Base-by-base conservation (phyloP, 1,140 invertebrate genomes). In the Venturia canescens region DNA sequence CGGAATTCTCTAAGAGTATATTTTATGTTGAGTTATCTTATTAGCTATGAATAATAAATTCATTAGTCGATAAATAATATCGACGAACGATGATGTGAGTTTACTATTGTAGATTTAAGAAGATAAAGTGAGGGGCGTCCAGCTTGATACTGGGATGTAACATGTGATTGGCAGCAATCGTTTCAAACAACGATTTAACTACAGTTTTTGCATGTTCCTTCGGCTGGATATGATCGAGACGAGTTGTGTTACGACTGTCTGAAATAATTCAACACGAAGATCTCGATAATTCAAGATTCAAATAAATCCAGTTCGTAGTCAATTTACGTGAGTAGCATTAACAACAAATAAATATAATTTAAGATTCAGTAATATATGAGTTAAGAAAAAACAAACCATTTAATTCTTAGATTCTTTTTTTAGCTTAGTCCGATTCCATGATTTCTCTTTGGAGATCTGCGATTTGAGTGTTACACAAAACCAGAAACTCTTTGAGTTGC, bases 361-460 rank as follows among this genome's bases (percentile, higher is more conserved):
- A 44, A 44, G 38, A 44, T 44, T 44, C 6, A 44, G 15, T 44
- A 44, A 44, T 7, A 6, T 6, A 15, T 18, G 53, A n/a, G n/a
- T 16, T 4, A 16, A 48, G 18, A 5, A 78, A 0, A 50, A 80
- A 16, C 57, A 50, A n/a, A n/a, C 13, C 15, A 0, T 60, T 78
- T 3, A 79, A 77, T 70, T 75, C 53, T 1, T n/a, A n/a, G n/a
- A n/a, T n/a, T n/a, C n/a, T 81, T 76, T 84, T 79, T n/a, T 66
- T 90, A 94, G 91, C 95, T 89, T 96, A 93, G 88, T 97, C 95
- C 67, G 94, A 94, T 84, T 96, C 94, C 16, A 96, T 87, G 50
- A 98, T 94, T 90, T 97, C 96, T 87, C 97, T 95, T 84, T 97
- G 96, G n/a, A 98, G 87, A 86, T 98, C 96, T 21, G 94, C 92